Percentiles rank a stretch among this genome's conserved stretches.
These are phyloP conservation scores for Terebella lapidaria DNA, from an alignment of 2,888 invertebrate species.

Conservation along the genomic window DNA sequence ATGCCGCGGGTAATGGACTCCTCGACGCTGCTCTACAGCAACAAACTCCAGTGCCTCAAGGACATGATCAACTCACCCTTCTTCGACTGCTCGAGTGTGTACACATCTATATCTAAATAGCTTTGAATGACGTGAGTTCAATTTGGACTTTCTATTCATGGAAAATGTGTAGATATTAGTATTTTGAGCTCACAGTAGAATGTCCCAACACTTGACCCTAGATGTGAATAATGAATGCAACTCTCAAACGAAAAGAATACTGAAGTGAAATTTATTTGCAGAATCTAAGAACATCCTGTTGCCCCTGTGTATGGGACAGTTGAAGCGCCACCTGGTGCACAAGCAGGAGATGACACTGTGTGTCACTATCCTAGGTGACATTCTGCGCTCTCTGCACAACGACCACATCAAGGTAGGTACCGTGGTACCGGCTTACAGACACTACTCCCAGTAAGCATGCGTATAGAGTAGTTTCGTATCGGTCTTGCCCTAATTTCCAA, in stretches of 20 bases:
- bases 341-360: slow-evolving; percentile 78
- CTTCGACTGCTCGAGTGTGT: slow-evolving; percentile 67
- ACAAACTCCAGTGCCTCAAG: slow-evolving; percentile 76
- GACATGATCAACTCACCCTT: slow-evolving; percentile 71
- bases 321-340: slow-evolving; percentile 75
- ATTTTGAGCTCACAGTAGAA: too few relatives aligned
- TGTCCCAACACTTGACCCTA: too few relatives aligned
- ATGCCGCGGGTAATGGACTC: slow-evolving; percentile 54
- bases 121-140: not conserved
- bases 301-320: slow-evolving; percentile 76
- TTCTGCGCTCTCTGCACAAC: slow-evolving; percentile 65
- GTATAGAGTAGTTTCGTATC: too few relatives aligned
- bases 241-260: too few relatives aligned
- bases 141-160: not conserved
- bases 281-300: slow-evolving; percentile 81
- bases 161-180: not conserved
- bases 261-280: too few relatives aligned
- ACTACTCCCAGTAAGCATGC: too few relatives aligned
- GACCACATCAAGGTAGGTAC: slow-evolving; percentile 17
- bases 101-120: not conserved
- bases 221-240: too few relatives aligned
- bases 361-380: slow-evolving; percentile 80
- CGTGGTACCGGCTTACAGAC: too few relatives aligned
- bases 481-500: too few relatives aligned
- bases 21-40: slow-evolving; percentile 39